Evolutionary conservation across 2,113 vertebrate genomes (phyloP).

Genomic region (Xyliphius kryptos): DNA sequence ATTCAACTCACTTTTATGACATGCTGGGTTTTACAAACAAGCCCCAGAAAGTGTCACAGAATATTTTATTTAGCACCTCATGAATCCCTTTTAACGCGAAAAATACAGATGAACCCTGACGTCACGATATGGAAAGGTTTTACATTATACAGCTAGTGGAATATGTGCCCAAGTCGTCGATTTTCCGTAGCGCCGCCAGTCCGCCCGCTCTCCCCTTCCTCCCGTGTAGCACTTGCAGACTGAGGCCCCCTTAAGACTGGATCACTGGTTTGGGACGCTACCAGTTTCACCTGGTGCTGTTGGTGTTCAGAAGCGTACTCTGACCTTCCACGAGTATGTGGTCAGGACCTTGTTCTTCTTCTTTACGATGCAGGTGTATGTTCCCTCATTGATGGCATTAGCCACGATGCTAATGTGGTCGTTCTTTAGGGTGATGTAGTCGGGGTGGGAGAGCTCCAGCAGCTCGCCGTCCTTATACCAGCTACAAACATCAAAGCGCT

Average conservation of each 20-base stretch:
- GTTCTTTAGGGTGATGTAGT: constrained; percentile 82
- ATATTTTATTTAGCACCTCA: too few relatives aligned
- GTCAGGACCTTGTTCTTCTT: constrained; percentile 81
- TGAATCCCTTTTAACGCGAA: too few relatives aligned
- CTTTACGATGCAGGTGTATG: constrained; percentile 88
- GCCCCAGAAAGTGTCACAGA: too few relatives aligned
- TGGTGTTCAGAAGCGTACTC: constrained; percentile 68
- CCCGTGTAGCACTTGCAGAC: constrained; percentile 4
- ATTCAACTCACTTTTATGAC: too few relatives aligned
- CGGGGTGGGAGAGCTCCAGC: constrained; percentile 85
- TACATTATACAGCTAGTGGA: too few relatives aligned
- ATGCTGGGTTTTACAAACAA: too few relatives aligned
- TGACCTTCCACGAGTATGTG: constrained; percentile 90
- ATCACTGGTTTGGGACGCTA: not conserved
- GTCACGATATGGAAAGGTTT: too few relatives aligned
- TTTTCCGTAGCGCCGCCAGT: too few relatives aligned
- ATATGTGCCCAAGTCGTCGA: too few relatives aligned
- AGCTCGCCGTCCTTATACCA: constrained; percentile 96
- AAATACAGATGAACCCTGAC: too few relatives aligned
- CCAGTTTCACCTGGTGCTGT: constrained; percentile 16
- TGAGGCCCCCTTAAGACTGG: constrained; percentile 2
- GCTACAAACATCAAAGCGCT: constrained; percentile 56
- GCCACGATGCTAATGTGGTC: constrained; percentile 90
- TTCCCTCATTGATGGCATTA: constrained; percentile 93
- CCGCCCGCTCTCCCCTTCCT: not conserved